Conservation (phyloP, 2,888 invertebrate genomes). For the Steromphala cineraria region DNA sequence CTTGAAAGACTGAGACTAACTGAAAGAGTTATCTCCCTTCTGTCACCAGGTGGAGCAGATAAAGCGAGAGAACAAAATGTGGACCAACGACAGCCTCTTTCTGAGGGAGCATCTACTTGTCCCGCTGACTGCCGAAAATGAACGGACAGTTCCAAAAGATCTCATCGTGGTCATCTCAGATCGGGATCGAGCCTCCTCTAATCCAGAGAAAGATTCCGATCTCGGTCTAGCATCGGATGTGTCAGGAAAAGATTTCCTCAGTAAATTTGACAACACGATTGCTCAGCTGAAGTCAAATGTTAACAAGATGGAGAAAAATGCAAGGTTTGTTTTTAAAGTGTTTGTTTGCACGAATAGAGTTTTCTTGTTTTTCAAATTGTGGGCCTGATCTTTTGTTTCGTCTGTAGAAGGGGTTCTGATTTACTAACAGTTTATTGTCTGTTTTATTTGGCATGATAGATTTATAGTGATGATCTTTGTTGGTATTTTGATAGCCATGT, state of each 20-base stretch:
- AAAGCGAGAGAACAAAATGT: conserved; percentile 91
- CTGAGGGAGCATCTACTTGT: conserved; percentile 91
- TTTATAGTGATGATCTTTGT: too few species aligned
- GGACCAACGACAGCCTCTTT: conserved; percentile 95
- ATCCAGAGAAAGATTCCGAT: background rate
- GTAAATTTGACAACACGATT: conserved; percentile 75
- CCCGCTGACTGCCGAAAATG: conserved; percentile 78
- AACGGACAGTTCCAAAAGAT: conserved; percentile 48
- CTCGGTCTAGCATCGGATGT: background rate
- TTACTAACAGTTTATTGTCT: background rate
- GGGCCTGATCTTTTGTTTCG: background rate
- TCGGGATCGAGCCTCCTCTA: background rate
- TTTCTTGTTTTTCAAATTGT: too few species aligned
- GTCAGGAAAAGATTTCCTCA: conserved; percentile 72
- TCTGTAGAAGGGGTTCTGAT: background rate
- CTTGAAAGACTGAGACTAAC: too few species aligned
- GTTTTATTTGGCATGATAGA: background rate
- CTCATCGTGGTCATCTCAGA: conserved; percentile 26
- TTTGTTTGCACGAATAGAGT: background rate
- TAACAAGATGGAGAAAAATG: conserved; percentile 67
- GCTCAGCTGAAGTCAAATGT: conserved; percentile 74
- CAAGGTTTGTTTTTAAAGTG: conserved; percentile 47
- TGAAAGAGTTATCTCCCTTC: background rate
- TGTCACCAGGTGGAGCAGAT: conserved; percentile 92
- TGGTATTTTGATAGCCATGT: too few species aligned